phyloP scores from a whole-genome alignment of 2,888 invertebrate genomes.

The Polyommatus icarus region DNA sequence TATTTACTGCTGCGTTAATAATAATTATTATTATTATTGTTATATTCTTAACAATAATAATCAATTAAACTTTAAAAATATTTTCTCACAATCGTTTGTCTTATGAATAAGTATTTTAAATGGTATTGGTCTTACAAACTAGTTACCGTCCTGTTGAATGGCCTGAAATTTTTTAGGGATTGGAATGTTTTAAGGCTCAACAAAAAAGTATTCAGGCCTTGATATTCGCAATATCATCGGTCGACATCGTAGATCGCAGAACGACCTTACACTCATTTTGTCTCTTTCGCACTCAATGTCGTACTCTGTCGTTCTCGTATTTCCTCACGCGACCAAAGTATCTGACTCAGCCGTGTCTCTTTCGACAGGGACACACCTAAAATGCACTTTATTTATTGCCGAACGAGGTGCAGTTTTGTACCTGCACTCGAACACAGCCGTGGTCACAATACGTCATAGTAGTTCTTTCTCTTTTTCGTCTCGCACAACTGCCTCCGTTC shows the following conservation, averaged over 20 bases:
- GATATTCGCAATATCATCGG: slow-evolving; percentile 67
- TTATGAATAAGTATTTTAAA: too few relatives aligned
- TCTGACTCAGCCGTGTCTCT: slow-evolving; percentile 66
- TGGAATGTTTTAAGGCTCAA: slow-evolving; percentile 61
- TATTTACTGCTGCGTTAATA: background rate
- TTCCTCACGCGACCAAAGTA: slow-evolving; percentile 71
- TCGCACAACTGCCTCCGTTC: slow-evolving; percentile 67
- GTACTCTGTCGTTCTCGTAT: slow-evolving; percentile 63
- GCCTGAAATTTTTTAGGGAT: slow-evolving; percentile 39
- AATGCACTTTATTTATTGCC: slow-evolving; percentile 52
- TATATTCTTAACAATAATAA: background rate
- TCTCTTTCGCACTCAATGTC: slow-evolving; percentile 70
- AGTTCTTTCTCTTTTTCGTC: slow-evolving; percentile 76
- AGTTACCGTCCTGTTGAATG: background rate
- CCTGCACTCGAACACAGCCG: slow-evolving; percentile 46
- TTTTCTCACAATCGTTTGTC: too few relatives aligned
- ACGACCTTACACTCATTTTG: slow-evolving; percentile 51
- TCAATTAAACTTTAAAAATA: too few relatives aligned
- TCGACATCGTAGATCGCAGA: slow-evolving; percentile 51
- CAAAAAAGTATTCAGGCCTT: slow-evolving; percentile 74
- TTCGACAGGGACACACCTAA: slow-evolving; percentile 42
- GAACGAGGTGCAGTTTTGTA: slow-evolving; percentile 49
- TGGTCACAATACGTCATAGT: slow-evolving; percentile 57
- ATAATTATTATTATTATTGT: background rate
- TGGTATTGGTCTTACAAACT: background rate